phyloP scores from a whole-genome alignment of 2,888 invertebrate species.

The Andrena chrysosceles region DNA sequence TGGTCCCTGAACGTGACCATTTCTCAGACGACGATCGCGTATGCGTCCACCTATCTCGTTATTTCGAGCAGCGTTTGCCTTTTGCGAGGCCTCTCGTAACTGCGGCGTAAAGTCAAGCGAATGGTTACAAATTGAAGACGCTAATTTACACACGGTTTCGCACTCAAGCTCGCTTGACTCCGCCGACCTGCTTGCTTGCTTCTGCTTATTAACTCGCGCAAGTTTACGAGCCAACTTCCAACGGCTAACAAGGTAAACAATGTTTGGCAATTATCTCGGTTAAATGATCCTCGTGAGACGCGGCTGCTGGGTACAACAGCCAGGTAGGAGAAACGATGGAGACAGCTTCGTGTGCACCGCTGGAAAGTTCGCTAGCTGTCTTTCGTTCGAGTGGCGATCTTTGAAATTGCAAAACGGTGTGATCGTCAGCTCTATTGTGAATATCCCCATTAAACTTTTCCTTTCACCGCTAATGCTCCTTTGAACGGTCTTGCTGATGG shows the following conservation, averaged over 20 bases:
- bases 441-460: too few relatives aligned
- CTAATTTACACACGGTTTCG: slow-evolving; percentile 83
- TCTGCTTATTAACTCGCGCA: slow-evolving; percentile 82
- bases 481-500: not conserved
- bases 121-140: slow-evolving; percentile 83
- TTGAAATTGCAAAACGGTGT: not conserved
- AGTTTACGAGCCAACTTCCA: slow-evolving; percentile 80
- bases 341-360: slow-evolving; percentile 5
- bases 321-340: slow-evolving; percentile 33
- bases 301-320: slow-evolving; percentile 57
- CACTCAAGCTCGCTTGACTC: slow-evolving; percentile 71
- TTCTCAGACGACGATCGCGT: too few relatives aligned
- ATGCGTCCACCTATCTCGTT: slow-evolving; percentile 24
- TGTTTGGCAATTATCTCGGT: slow-evolving; percentile 84
- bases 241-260: slow-evolving; percentile 84
- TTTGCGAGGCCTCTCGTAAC: slow-evolving; percentile 50
- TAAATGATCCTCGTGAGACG: slow-evolving; percentile 79
- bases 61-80: slow-evolving; percentile 39
- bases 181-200: slow-evolving; percentile 43
- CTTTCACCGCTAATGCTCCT: not conserved
- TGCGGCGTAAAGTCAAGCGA: slow-evolving; percentile 69
- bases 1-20: too few relatives aligned
- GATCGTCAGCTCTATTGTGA: too few relatives aligned
- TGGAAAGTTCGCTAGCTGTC: not conserved
- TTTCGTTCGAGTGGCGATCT: not conserved